A percentile compares a stretch with the other conserved stretches of the same genome.
phyloP scores from a whole-genome alignment of 2,888 invertebrate species.

The Torymus tubicola region DNA sequence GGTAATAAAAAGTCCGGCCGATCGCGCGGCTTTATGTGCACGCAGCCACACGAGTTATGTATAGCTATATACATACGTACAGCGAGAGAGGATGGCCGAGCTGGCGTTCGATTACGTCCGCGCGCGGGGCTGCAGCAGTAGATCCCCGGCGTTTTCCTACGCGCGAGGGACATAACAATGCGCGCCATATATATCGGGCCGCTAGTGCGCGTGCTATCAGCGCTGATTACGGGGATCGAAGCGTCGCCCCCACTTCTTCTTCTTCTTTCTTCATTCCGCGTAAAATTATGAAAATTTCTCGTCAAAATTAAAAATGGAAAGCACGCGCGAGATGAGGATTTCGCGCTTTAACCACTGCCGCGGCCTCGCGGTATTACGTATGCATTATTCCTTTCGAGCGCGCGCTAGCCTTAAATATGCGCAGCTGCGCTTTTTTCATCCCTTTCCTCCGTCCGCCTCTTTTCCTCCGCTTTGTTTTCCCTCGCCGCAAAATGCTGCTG shows the following conservation, averaged over 20 bases:
- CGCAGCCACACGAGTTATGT: background rate
- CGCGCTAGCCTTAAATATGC: constrained; percentile 32
- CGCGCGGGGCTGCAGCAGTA: no score
- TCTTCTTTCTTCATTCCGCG: background rate
- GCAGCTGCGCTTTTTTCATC: background rate
- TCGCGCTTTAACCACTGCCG: constrained; percentile 3
- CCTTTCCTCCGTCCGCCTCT: background rate
- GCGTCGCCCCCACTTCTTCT: background rate
- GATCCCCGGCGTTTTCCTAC: no score
- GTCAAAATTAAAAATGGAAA: constrained; percentile 23
- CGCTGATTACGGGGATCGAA: background rate
- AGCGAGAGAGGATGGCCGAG: background rate
- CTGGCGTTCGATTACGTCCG: constrained; percentile 15
- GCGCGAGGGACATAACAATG: constrained; percentile 9
- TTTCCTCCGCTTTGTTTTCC: background rate
- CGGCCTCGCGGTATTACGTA: constrained; percentile 21
- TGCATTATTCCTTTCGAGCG: constrained; percentile 45
- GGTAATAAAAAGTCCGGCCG: constrained; percentile 28
- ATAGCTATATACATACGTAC: no score
- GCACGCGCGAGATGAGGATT: background rate
- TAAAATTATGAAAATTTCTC: constrained; percentile 13
- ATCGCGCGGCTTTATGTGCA: constrained; percentile 6
- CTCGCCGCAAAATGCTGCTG: constrained; percentile 8
- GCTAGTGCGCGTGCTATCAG: background rate
- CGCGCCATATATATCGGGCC: background rate